Evolutionary conservation across 2,797 vertebrate species (phyloP).

Genomic region (Rhinella marina): DNA sequence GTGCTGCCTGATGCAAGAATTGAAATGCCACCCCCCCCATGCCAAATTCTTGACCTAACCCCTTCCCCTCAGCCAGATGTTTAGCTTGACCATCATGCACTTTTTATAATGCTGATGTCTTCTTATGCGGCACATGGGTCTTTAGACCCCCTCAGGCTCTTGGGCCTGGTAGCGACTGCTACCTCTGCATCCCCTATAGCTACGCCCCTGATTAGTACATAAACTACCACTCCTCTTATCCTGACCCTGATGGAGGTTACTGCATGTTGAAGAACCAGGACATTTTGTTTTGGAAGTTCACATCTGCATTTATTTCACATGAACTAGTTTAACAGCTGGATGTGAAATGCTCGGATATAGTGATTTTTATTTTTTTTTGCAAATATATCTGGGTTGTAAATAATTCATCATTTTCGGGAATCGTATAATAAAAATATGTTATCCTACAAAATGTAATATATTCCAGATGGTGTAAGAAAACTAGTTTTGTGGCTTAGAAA

Average conservation of each 20-base stretch:
- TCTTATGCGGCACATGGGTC: too few relatives aligned
- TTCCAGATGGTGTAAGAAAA: neutral
- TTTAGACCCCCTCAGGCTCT: too few relatives aligned
- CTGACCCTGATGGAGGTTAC: neutral
- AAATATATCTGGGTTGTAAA: constrained; percentile 24
- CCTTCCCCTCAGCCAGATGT: too few relatives aligned
- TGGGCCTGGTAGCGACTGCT: too few relatives aligned
- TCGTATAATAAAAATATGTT: neutral
- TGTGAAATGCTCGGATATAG: constrained; percentile 8
- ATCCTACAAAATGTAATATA: constrained; percentile 24
- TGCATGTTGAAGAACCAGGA: neutral
- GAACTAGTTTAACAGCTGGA: constrained; percentile 39
- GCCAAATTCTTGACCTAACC: too few relatives aligned
- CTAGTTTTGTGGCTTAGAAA: neutral
- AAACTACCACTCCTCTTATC: too few relatives aligned
- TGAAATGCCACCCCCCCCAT: too few relatives aligned
- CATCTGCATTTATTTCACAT: constrained; percentile 33
- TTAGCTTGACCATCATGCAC: too few relatives aligned
- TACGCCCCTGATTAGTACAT: too few relatives aligned
- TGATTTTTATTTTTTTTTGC: neutral
- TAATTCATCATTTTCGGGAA: constrained; percentile 27
- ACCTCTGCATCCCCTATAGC: too few relatives aligned
- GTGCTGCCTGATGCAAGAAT: too few relatives aligned
- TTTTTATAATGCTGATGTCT: too few relatives aligned
- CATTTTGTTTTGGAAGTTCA: constrained; percentile 10